These are phyloP conservation scores for Copidosoma floridanum DNA, from an alignment of 1,140 invertebrate species.

Conservation along the genomic window DNA sequence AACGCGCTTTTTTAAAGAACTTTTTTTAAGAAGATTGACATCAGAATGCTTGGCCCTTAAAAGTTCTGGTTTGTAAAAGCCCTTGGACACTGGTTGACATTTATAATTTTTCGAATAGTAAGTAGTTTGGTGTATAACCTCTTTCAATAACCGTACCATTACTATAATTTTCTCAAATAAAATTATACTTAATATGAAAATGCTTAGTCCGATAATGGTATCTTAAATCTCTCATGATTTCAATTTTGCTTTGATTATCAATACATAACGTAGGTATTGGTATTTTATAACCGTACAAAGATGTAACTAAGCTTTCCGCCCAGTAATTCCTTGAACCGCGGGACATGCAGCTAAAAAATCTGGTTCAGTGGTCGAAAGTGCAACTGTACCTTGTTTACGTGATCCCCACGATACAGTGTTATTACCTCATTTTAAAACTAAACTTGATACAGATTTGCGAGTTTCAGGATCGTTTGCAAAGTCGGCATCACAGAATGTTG, in stretches of 20 bases:
- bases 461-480: constrained; percentile 28
- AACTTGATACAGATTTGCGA: constrained; percentile 29
- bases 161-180: constrained; percentile 29
- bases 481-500: constrained; percentile 30
- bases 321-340: constrained; percentile 1
- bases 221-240: constrained; percentile 28
- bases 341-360: background rate
- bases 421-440: constrained; percentile 18
- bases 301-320: background rate
- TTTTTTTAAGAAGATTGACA: too few species aligned
- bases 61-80: too few species aligned
- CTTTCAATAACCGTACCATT: constrained; percentile 22
- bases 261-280: background rate
- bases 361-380: constrained; percentile 18
- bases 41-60: too few species aligned
- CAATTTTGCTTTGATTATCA: too few species aligned
- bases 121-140: too few species aligned
- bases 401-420: constrained; percentile 32
- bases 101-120: too few species aligned
- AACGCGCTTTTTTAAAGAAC: too few species aligned
- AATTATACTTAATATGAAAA: constrained; percentile 35
- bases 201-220: constrained; percentile 32
- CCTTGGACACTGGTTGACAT: too few species aligned
- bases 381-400: constrained; percentile 33
- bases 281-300: too few species aligned